These are phyloP conservation scores for Semibalanus balanoides DNA, from an alignment of 1,140 invertebrate species.

Conservation along the genomic window DNA sequence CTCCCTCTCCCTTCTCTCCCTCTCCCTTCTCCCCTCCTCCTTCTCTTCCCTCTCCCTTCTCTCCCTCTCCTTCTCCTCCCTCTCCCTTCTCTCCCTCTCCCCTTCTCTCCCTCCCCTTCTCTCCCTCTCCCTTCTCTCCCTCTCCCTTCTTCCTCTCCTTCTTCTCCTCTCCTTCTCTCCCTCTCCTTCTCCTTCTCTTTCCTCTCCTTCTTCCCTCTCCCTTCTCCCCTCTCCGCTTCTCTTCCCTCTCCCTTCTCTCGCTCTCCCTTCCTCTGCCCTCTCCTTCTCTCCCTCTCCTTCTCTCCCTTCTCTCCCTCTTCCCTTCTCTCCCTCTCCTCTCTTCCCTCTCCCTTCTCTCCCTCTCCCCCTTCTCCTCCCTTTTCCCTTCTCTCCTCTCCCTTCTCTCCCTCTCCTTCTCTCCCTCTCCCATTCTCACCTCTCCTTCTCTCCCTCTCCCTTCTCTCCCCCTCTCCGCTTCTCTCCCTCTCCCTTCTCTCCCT, in stretches of 20 bases:
- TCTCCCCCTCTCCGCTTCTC: slow-evolving; percentile 10
- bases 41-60: slow-evolving; percentile 5
- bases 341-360: too few relatives aligned
- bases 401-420: too few relatives aligned
- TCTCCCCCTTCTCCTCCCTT: too few relatives aligned
- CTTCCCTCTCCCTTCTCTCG: not conserved
- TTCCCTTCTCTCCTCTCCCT: too few relatives aligned
- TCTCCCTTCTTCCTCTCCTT: not conserved
- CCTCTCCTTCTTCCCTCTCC: not conserved
- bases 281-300: too few relatives aligned
- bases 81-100: not conserved
- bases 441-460: not conserved
- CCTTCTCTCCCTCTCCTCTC: too few relatives aligned
- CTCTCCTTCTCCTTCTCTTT: slow-evolving; percentile 11
- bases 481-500: too few relatives aligned
- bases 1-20: not conserved
- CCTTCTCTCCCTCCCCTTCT: not conserved
- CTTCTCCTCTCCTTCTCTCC: slow-evolving; percentile 8
- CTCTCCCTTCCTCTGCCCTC: not conserved
- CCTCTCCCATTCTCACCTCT: too few relatives aligned
- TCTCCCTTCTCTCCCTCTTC: too few relatives aligned
- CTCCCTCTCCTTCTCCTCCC: slow-evolving; percentile 12
- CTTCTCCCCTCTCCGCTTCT: not conserved
- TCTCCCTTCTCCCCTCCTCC: not conserved
- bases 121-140: not conserved